A percentile compares a stretch with the other conserved stretches of the same genome.
phyloP scores from a whole-genome alignment of 1,140 invertebrate genomes.

The Drosophila yakuba region DNA sequence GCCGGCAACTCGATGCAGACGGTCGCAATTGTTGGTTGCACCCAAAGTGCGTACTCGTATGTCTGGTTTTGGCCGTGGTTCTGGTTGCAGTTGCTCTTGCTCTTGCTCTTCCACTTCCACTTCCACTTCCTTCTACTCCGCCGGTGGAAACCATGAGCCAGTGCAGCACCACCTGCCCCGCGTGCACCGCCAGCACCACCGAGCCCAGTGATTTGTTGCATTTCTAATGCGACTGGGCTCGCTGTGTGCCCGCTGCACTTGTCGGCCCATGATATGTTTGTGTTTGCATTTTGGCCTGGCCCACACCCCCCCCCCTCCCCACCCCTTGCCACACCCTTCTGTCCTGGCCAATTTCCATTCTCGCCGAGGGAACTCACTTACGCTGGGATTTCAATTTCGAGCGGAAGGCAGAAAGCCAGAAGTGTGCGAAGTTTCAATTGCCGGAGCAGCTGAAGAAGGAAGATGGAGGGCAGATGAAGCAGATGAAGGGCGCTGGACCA shows the following conservation, averaged over 20 bases:
- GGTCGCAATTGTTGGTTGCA: constrained; percentile 64
- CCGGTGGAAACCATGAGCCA: constrained; percentile 15
- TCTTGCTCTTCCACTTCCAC: background rate
- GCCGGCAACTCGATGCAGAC: constrained; percentile 73
- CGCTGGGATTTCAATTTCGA: constrained; percentile 74
- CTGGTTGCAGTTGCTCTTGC: constrained; percentile 44
- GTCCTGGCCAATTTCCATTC: constrained; percentile 63
- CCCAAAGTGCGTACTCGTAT: constrained; percentile 80
- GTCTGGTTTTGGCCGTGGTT: constrained; percentile 73
- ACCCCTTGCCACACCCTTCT: background rate
- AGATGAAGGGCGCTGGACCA: constrained; percentile 35
- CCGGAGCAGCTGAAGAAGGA: constrained; percentile 25
- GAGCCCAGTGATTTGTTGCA: constrained; percentile 75
- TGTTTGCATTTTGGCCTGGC: constrained; percentile 54
- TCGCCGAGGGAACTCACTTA: constrained; percentile 69
- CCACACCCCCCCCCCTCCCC: constrained; percentile 2
- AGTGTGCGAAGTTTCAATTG: constrained; percentile 69
- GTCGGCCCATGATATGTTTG: constrained; percentile 63
- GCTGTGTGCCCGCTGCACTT: constrained; percentile 61
- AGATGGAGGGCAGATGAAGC: constrained; percentile 24
- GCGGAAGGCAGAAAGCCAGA: constrained; percentile 14
- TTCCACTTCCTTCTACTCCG: background rate
- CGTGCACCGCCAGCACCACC: constrained; percentile 35
- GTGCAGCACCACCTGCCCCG: constrained; percentile 23
- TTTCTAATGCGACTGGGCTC: constrained; percentile 75